These are phyloP conservation scores for Meteorus sp. DNA, from an alignment of 1,140 invertebrate species.

Conservation along the genomic window DNA sequence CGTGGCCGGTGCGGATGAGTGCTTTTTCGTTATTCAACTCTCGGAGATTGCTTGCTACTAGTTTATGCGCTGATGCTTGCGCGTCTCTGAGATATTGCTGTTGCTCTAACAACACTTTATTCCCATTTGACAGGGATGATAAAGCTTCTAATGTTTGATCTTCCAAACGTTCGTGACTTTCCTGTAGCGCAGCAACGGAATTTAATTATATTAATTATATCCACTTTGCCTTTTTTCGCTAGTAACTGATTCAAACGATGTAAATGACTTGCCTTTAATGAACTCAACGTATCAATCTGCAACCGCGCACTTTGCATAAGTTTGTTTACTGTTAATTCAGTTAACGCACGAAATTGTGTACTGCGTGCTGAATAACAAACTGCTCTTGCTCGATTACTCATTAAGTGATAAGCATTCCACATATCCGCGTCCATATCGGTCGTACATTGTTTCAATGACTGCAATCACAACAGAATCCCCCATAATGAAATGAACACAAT, in stretches of 20 bases:
- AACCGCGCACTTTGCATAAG: constrained; percentile 62
- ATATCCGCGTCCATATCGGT: constrained; percentile 68
- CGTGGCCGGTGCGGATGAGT: constrained; percentile 64
- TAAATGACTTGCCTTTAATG: constrained; percentile 51
- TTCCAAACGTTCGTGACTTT: constrained; percentile 62
- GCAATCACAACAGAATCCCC: constrained; percentile 6
- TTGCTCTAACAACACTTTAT: constrained; percentile 60
- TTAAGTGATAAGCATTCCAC: constrained; percentile 74
- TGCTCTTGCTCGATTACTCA: constrained; percentile 69
- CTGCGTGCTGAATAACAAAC: constrained; percentile 69
- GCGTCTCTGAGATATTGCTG: constrained; percentile 61
- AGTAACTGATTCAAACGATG: too few species aligned
- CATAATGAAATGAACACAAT: constrained; percentile 2
- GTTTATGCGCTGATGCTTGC: constrained; percentile 57
- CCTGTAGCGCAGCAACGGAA: constrained; percentile 40
- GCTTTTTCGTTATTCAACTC: constrained; percentile 64
- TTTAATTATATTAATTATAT: not conserved
- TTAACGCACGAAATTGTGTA: constrained; percentile 67
- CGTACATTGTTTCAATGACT: constrained; percentile 67
- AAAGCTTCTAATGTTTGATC: constrained; percentile 60
- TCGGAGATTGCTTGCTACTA: constrained; percentile 62
- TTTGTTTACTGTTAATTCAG: constrained; percentile 70
- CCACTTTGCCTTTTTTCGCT: not conserved
- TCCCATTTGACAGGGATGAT: constrained; percentile 57
- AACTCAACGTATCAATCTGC: constrained; percentile 48